These are phyloP conservation scores for Drosophila jambulina DNA, from an alignment of 1,140 invertebrate genomes.

Conservation along the genomic window DNA sequence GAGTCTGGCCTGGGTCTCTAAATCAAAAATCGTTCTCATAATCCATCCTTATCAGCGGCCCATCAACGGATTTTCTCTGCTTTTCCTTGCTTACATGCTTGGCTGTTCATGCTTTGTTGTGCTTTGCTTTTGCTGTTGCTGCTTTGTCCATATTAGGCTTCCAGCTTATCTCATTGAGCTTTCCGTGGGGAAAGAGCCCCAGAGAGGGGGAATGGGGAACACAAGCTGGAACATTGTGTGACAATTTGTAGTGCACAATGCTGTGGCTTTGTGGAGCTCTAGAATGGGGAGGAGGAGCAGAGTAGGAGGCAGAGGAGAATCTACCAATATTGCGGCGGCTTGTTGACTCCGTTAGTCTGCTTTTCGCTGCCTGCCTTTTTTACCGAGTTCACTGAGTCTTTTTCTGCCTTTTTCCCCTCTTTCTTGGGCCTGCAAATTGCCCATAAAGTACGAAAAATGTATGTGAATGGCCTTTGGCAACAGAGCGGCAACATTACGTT, in stretches of 20 bases:
- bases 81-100: constrained; percentile 15
- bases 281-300: neutral
- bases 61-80: constrained; percentile 33
- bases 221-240: constrained; percentile 51
- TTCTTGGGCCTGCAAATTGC: constrained; percentile 61
- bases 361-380: constrained; percentile 14
- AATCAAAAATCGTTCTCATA: constrained; percentile 44
- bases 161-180: constrained; percentile 31
- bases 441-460: constrained; percentile 77
- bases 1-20: neutral
- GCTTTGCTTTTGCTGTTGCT: neutral
- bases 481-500: constrained; percentile 20
- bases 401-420: constrained; percentile 13
- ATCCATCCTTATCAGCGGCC: constrained; percentile 33
- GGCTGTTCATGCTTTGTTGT: constrained; percentile 12
- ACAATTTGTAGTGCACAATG: constrained; percentile 69
- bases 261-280: constrained; percentile 47
- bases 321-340: constrained; percentile 16
- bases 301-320: neutral
- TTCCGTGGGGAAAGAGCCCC: constrained; percentile 3
- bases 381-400: no score
- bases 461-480: constrained; percentile 66
- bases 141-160: constrained; percentile 37
- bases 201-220: neutral
- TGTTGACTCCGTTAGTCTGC: constrained; percentile 38